Percentiles rank a stretch among this genome's conserved stretches.
phyloP scores from a whole-genome alignment of 2,888 invertebrate genomes.

The Scrobipalpa atriplicella region DNA sequence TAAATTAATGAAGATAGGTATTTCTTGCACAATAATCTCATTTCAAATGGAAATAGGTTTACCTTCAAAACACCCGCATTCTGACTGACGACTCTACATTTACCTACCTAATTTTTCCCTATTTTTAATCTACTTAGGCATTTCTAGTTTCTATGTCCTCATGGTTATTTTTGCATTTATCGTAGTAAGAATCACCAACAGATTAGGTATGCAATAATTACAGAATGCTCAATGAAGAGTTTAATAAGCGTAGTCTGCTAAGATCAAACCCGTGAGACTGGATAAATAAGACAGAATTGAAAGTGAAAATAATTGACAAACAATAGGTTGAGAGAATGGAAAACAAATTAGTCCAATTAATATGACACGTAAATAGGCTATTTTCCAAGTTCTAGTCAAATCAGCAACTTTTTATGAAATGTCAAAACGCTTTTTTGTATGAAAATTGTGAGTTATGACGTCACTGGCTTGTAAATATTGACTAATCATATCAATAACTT shows the following conservation, averaged over 20 bases:
- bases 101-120: neutral
- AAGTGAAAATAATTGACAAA: neutral
- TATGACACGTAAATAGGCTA: too few species aligned
- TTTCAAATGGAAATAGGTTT: slow-evolving; percentile 4
- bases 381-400: too few species aligned
- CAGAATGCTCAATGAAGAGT: slow-evolving; percentile 4
- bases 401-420: too few species aligned
- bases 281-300: neutral
- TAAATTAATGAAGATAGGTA: too few species aligned
- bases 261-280: neutral
- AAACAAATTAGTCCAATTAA: neutral
- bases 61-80: neutral
- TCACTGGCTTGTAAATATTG: too few species aligned
- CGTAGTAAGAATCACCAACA: neutral
- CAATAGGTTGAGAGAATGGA: neutral
- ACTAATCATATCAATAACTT: too few species aligned
- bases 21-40: neutral
- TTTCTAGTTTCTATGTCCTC: neutral
- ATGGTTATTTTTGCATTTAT: neutral
- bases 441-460: too few species aligned
- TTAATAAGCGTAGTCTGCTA: neutral
- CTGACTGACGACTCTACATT: neutral
- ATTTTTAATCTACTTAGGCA: neutral
- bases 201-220: slow-evolving; percentile 1
- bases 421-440: too few species aligned